phyloP scores from a whole-genome alignment of 2,888 invertebrate genomes.

The Cactoblastis cactorum region DNA sequence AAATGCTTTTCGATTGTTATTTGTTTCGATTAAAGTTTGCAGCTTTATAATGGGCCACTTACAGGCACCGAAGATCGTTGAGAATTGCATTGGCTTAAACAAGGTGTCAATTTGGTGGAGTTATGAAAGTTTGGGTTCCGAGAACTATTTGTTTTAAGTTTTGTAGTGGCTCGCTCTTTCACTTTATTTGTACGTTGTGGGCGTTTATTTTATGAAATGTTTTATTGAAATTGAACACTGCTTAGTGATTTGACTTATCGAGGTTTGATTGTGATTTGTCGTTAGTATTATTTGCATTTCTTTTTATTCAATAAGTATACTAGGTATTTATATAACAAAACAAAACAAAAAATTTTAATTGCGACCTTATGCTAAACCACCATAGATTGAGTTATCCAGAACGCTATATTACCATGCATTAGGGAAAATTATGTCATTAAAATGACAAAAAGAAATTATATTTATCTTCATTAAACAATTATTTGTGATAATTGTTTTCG shows the following conservation, averaged over 20 bases:
- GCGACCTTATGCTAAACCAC: too few relatives aligned
- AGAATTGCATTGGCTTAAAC: slow-evolving; percentile 70
- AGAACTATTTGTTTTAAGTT: slow-evolving; percentile 76
- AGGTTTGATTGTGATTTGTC: neutral
- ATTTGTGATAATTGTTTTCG: too few relatives aligned
- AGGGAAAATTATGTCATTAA: too few relatives aligned
- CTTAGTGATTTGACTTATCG: slow-evolving; percentile 6
- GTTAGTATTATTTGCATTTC: neutral
- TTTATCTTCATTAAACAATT: too few relatives aligned
- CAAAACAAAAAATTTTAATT: too few relatives aligned
- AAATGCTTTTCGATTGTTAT: slow-evolving; percentile 24
- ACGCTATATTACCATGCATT: too few relatives aligned
- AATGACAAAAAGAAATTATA: too few relatives aligned
- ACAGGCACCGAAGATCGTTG: slow-evolving; percentile 71
- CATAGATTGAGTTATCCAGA: too few relatives aligned
- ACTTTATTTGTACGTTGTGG: slow-evolving; percentile 59
- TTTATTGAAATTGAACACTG: slow-evolving; percentile 46
- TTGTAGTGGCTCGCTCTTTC: slow-evolving; percentile 50
- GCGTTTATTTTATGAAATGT: slow-evolving; percentile 54
- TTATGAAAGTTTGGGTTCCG: slow-evolving; percentile 73
- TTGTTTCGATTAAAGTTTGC: slow-evolving; percentile 32
- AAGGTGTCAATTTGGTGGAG: slow-evolving; percentile 78
- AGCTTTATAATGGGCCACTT: slow-evolving; percentile 73
- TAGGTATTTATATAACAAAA: too few relatives aligned
- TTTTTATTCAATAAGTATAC: too few relatives aligned